These are phyloP conservation scores for Trematomus loennbergii DNA, from an alignment of 2,113 vertebrate species.

Conservation along the genomic window DNA sequence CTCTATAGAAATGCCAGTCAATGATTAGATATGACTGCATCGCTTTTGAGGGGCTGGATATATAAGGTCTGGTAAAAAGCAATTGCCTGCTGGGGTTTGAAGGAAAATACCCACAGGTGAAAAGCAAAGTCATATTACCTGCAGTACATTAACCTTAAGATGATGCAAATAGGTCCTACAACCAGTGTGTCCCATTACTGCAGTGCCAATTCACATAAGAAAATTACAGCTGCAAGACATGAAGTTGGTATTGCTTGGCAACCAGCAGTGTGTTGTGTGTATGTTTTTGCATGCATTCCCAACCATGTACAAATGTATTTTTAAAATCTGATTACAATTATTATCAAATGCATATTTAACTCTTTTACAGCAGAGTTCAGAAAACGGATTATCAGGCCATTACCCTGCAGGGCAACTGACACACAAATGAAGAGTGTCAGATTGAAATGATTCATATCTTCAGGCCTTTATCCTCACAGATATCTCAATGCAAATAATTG, in stretches of 20 bases:
- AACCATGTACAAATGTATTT: constrained; percentile 9
- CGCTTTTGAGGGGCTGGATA: constrained; percentile 28
- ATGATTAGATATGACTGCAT: constrained; percentile 51
- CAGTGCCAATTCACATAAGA: neutral
- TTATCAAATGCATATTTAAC: constrained; percentile 10
- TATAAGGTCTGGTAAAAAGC: constrained; percentile 20
- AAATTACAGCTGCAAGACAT: constrained; percentile 41
- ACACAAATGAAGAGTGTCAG: neutral
- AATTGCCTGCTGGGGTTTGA: constrained; percentile 6
- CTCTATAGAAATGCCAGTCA: constrained; percentile 69
- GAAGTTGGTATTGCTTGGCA: constrained; percentile 36
- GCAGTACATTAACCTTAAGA: constrained; percentile 20
- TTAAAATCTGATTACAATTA: constrained; percentile 8
- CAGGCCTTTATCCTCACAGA: neutral
- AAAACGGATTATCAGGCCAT: neutral
- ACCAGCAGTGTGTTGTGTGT: constrained; percentile 15
- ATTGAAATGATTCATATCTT: neutral
- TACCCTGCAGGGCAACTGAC: constrained; percentile 12
- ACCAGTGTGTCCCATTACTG: constrained; percentile 13
- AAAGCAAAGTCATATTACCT: constrained; percentile 16
- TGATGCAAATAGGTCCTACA: constrained; percentile 28
- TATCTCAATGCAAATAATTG: constrained; percentile 4
- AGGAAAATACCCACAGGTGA: constrained; percentile 21
- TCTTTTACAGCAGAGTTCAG: constrained; percentile 9
- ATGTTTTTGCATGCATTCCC: constrained; percentile 7